Conservation (phyloP, 2,888 invertebrate species). For the Parascotia fuliginaria region DNA sequence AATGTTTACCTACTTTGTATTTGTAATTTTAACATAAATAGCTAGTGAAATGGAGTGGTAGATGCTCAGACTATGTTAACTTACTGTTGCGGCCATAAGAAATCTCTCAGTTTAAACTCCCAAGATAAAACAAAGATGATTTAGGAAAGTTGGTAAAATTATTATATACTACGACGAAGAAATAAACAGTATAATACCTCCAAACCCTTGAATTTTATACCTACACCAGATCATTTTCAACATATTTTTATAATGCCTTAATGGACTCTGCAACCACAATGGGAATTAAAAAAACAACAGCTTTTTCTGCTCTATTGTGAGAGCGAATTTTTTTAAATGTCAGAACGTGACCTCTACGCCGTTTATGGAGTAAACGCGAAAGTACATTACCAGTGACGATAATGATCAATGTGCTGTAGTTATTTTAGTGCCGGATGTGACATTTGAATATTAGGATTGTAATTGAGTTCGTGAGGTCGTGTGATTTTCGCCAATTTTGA, state of each 20-base stretch:
- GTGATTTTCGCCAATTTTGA: constrained; percentile 1
- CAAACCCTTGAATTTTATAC: neutral
- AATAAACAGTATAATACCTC: no score
- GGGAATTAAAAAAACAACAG: constrained; percentile 33
- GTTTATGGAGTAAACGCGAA: constrained; percentile 35
- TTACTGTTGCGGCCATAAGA: no score
- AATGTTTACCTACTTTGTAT: no score
- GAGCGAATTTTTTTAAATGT: constrained; percentile 50
- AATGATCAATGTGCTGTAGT: constrained; percentile 31
- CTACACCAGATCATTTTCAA: neutral
- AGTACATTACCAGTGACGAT: constrained; percentile 38
- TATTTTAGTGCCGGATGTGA: constrained; percentile 25
- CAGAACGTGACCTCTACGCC: constrained; percentile 47
- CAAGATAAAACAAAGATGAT: no score
- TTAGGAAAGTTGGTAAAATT: no score
- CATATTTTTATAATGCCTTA: constrained; percentile 10
- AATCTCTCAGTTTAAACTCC: no score
- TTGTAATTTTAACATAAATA: no score
- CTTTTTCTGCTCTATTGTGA: constrained; percentile 41
- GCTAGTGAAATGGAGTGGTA: no score
- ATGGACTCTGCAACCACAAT: constrained; percentile 32
- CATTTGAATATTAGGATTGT: constrained; percentile 24
- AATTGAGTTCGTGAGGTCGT: constrained; percentile 7
- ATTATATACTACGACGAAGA: no score
- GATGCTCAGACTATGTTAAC: no score